Evolutionary conservation across 2,113 vertebrate genomes (phyloP).

Genomic region (Notarius lentiginosus): DNA sequence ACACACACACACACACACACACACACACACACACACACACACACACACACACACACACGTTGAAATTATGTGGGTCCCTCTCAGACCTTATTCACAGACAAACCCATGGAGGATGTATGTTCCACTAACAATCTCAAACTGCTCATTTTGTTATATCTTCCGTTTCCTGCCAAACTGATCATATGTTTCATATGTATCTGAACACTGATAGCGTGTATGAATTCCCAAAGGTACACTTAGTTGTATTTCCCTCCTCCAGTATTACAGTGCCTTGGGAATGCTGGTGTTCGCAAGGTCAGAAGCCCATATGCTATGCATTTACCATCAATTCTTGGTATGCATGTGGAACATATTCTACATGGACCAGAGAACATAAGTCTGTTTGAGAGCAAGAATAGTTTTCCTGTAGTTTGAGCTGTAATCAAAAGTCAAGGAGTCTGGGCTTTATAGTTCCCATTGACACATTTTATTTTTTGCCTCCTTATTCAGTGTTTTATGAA

Average conservation of each 20-base stretch:
- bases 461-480: background rate
- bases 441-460: background rate
- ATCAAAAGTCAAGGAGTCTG: background rate
- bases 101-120: background rate
- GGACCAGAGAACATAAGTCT: constrained; percentile 38
- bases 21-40: too few species aligned
- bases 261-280: constrained; percentile 50
- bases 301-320: constrained; percentile 42
- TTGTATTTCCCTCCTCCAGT: constrained; percentile 47
- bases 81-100: constrained; percentile 12
- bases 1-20: too few species aligned
- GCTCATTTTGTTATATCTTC: constrained; percentile 50
- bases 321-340: constrained; percentile 56
- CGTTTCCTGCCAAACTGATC: constrained; percentile 48
- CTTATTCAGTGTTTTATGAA: background rate
- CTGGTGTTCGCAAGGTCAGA: constrained; percentile 50
- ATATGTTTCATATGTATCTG: constrained; percentile 20
- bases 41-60: background rate
- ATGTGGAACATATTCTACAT: constrained; percentile 55
- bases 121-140: constrained; percentile 8
- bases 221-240: constrained; percentile 46
- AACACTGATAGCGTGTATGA: constrained; percentile 47
- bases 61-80: background rate
- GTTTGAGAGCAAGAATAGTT: constrained; percentile 20
- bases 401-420: constrained; percentile 7